Evolutionary conservation across 2,113 vertebrate species (phyloP).

Genomic region (Clinocottus analis): DNA sequence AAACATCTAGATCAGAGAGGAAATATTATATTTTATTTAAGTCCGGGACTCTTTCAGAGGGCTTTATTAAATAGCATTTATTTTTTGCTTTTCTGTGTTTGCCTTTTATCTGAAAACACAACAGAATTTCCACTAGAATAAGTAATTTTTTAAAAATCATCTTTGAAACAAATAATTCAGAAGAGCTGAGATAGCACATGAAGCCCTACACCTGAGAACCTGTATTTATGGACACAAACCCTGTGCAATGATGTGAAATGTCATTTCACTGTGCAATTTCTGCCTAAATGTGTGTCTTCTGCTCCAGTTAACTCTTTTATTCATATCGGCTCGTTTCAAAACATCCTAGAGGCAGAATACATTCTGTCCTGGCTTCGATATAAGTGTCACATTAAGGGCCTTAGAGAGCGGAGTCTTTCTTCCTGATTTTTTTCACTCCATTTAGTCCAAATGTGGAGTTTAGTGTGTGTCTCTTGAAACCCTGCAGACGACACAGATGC

Average conservation of each 20-base stretch:
- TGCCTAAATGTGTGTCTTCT: conserved; percentile 73
- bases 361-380: conserved; percentile 61
- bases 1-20: conserved; percentile 23
- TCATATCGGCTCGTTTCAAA: conserved; percentile 74
- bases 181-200: conserved; percentile 64
- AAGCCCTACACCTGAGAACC: conserved; percentile 61
- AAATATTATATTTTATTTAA: background rate
- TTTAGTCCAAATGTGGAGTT: conserved; percentile 65
- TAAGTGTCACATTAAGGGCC: conserved; percentile 69
- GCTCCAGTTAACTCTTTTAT: conserved; percentile 78
- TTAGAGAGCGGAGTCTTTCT: conserved; percentile 61
- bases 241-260: conserved; percentile 73
- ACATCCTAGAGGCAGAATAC: conserved; percentile 69
- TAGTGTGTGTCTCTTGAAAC: conserved; percentile 15
- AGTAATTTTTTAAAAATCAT: conserved; percentile 39
- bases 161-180: conserved; percentile 61
- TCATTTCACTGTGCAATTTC: conserved; percentile 66
- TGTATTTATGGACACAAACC: conserved; percentile 68
- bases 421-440: conserved; percentile 67
- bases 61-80: background rate
- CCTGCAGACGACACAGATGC: conserved; percentile 61
- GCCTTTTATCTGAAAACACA: conserved; percentile 24
- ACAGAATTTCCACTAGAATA: conserved; percentile 21
- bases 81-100: conserved; percentile 5
- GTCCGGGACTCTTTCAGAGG: background rate